phyloP scores from a whole-genome alignment of 1,140 invertebrate species.

The Magallana gigas region DNA sequence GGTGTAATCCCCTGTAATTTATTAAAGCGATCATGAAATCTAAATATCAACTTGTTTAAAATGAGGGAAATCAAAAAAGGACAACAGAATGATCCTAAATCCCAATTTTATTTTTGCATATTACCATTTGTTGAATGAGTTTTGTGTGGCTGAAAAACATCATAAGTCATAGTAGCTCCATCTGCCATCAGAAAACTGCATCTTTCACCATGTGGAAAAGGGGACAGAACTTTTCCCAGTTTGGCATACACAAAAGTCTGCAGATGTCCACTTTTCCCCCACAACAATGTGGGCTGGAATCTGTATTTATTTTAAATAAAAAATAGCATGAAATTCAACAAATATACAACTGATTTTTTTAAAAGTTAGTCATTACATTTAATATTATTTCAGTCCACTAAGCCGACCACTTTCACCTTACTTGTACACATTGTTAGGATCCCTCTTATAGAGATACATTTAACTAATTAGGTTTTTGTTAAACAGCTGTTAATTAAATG shows the following conservation, averaged over 20 bases:
- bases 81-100: too few relatives aligned
- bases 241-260: conserved; percentile 95
- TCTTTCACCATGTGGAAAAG: conserved; percentile 90
- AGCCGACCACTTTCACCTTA: too few relatives aligned
- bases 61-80: too few relatives aligned
- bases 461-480: too few relatives aligned
- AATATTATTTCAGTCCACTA: neutral
- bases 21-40: conserved; percentile 42
- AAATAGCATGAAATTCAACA: neutral
- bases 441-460: too few relatives aligned
- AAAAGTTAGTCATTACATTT: neutral
- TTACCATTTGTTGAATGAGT: conserved; percentile 70
- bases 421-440: too few relatives aligned
- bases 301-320: conserved; percentile 82
- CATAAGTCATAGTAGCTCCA: conserved; percentile 93
- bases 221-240: conserved; percentile 90
- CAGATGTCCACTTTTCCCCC: conserved; percentile 96
- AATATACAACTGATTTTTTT: too few relatives aligned
- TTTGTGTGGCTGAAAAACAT: conserved; percentile 90
- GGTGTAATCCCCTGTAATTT: conserved; percentile 89
- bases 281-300: conserved; percentile 91
- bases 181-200: conserved; percentile 87
- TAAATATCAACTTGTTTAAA: too few relatives aligned
- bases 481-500: too few relatives aligned
- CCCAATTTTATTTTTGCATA: neutral